A percentile compares a stretch with the other conserved stretches of the same genome.
phyloP scores from a whole-genome alignment of 2,888 invertebrate species.

The Aphelenchoides bicaudatus region DNA sequence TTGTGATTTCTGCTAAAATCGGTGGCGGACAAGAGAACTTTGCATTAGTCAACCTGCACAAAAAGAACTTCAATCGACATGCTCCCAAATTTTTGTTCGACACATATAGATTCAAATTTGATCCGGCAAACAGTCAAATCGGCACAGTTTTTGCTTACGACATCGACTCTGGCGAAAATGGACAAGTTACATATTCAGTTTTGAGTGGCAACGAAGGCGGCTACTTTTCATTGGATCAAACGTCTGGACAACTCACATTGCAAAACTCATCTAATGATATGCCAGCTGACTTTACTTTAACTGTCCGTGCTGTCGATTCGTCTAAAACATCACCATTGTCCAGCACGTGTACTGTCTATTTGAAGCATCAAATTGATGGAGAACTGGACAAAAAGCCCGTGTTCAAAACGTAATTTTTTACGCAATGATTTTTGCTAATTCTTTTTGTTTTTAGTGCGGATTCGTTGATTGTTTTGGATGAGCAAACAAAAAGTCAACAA shows the following conservation, averaged over 20 bases:
- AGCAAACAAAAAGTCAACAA: too few relatives aligned
- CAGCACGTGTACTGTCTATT: constrained; percentile 78
- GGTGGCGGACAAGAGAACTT: constrained; percentile 27
- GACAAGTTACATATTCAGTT: constrained; percentile 85
- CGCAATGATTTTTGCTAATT: too few relatives aligned
- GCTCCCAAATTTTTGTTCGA: constrained; percentile 31
- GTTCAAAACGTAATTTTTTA: constrained; percentile 9
- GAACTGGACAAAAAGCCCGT: not conserved
- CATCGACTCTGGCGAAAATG: constrained; percentile 87
- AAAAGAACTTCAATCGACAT: constrained; percentile 22
- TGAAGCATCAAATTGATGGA: not conserved
- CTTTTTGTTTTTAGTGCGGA: too few relatives aligned
- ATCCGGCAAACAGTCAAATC: constrained; percentile 21
- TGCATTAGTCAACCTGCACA: constrained; percentile 20
- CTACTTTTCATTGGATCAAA: not conserved
- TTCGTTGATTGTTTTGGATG: too few relatives aligned
- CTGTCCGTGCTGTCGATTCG: constrained; percentile 78
- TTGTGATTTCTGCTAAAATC: constrained; percentile 37
- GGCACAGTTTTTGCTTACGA: constrained; percentile 72
- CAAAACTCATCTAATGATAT: not conserved
- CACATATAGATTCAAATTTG: constrained; percentile 16
- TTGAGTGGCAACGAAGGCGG: constrained; percentile 65
- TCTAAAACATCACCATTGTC: constrained; percentile 69
- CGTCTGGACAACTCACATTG: not conserved
- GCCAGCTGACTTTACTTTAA: constrained; percentile 40